Conservation (phyloP, 2,113 vertebrate species). For the Oxyruncus cristatus region DNA sequence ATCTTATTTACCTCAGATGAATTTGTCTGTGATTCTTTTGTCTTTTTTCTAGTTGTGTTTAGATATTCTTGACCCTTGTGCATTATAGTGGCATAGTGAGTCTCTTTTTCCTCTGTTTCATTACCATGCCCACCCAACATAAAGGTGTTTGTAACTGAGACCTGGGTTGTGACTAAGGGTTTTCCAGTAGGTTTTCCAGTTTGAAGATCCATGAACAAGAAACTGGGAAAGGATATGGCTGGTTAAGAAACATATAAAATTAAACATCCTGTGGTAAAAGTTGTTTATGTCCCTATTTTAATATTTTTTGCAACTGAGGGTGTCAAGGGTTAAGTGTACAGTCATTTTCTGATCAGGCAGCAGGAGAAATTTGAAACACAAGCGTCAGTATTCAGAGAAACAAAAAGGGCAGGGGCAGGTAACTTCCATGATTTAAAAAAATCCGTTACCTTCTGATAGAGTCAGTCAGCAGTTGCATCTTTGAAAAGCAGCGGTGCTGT, state of each 20-base stretch:
- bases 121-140: constrained; percentile 48
- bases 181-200: neutral
- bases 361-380: neutral
- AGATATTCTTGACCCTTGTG: constrained; percentile 65
- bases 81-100: constrained; percentile 63
- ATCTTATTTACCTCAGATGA: constrained; percentile 28
- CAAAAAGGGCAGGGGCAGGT: neutral
- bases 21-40: constrained; percentile 80
- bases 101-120: constrained; percentile 68
- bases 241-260: neutral
- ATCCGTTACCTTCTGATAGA: neutral
- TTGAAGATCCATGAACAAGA: neutral
- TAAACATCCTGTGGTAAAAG: neutral
- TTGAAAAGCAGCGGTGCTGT: neutral
- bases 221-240: neutral
- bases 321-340: neutral
- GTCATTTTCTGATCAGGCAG: neutral
- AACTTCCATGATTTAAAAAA: neutral
- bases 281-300: neutral
- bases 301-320: neutral
- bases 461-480: neutral
- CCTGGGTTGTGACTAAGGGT: neutral
- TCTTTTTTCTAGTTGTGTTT: constrained; percentile 71
- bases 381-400: neutral
- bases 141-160: constrained; percentile 67